A percentile compares a stretch with the other conserved stretches of the same genome.
Conservation (phyloP, 2,113 vertebrate species). For the Progne subis region DNA sequence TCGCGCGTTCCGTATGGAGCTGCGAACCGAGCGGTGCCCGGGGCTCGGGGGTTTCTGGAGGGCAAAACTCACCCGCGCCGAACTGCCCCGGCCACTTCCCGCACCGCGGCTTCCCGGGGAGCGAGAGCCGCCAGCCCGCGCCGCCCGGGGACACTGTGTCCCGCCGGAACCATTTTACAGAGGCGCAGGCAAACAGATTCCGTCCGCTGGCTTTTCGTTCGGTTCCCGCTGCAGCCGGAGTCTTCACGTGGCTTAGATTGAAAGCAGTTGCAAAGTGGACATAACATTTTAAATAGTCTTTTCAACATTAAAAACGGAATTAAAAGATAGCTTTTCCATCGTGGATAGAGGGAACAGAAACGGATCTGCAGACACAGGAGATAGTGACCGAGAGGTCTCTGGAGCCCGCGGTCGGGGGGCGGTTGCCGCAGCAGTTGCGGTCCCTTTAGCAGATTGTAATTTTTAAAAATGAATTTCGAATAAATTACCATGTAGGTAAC, state of each 20-base stretch:
- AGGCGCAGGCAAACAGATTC: neutral
- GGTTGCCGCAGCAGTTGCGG: neutral
- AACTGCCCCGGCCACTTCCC: no score
- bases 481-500: neutral
- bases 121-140: no score
- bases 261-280: no score
- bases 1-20: neutral
- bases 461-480: neutral
- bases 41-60: neutral
- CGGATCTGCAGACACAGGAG: neutral
- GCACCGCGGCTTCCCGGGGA: no score
- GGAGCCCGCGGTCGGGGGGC: neutral
- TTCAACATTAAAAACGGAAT: neutral
- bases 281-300: neutral
- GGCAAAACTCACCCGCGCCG: neutral
- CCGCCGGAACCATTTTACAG: neutral
- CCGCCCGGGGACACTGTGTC: neutral
- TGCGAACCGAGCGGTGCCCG: no score
- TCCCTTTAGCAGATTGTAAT: neutral
- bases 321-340: neutral
- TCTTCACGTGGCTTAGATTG: no score
- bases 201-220: no score
- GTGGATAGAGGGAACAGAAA: neutral
- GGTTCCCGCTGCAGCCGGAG: no score
- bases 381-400: neutral